phyloP scores from a whole-genome alignment of 2,113 vertebrate genomes.

The Dipodomys ordii region DNA sequence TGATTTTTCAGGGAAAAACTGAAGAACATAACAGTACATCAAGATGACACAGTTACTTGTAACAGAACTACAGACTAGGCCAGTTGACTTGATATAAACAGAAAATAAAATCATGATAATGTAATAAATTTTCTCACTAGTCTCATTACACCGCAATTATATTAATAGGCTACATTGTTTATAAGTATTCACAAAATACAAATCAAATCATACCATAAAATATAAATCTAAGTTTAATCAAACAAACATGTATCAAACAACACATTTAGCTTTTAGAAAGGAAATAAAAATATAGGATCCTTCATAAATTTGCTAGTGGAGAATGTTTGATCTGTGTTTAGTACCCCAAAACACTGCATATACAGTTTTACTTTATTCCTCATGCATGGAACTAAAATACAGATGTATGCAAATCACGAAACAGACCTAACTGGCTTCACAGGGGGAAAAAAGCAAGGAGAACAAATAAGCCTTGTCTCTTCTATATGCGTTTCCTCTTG shows the following conservation, averaged over 20 bases:
- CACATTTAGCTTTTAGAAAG: slow-evolving; percentile 39
- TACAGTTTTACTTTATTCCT: slow-evolving; percentile 46
- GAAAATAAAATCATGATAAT: slow-evolving; percentile 34
- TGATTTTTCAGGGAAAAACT: slow-evolving; percentile 17
- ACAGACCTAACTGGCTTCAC: slow-evolving; percentile 24
- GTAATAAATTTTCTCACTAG: slow-evolving; percentile 15
- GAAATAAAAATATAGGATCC: slow-evolving; percentile 36
- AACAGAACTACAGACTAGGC: not conserved
- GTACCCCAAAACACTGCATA: slow-evolving; percentile 28
- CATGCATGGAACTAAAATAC: slow-evolving; percentile 51
- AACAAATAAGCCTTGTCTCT: slow-evolving; percentile 42
- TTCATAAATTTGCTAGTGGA: slow-evolving; percentile 50
- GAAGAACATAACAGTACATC: slow-evolving; percentile 4
- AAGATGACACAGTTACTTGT: not conserved
- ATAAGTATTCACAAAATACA: slow-evolving; percentile 5
- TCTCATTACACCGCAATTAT: not conserved
- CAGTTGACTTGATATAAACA: not conserved
- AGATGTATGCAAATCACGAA: slow-evolving; percentile 10
- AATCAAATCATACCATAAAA: not conserved
- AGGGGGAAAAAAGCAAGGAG: not conserved
- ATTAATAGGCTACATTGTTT: not conserved
- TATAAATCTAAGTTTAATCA: slow-evolving; percentile 19
- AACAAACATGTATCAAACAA: not conserved
- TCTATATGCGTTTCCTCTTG: slow-evolving; percentile 49
- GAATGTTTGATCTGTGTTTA: slow-evolving; percentile 3